Base-by-base conservation (phyloP, 2,888 invertebrate species). In the Lasioglossum marginatum region DNA sequence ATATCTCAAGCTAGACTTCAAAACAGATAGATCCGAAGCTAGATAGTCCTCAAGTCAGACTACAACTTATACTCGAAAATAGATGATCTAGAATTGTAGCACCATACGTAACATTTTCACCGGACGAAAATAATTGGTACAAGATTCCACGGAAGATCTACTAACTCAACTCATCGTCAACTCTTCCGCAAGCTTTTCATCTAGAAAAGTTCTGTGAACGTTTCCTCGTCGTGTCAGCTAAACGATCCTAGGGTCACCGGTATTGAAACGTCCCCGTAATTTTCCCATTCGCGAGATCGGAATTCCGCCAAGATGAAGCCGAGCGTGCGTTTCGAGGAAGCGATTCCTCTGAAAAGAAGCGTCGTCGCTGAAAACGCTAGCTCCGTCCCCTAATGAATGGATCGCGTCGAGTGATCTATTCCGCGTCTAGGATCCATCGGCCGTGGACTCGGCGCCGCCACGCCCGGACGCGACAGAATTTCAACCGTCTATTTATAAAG, bases 401-500 rank as follows among this genome's bases (percentile, higher is more conserved):
- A 82, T 79, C 82, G 76, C 86, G 86, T 66, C 81, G 89, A 87
- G 81, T 80, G 85, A 90, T 90, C 89, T 89, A 88, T 90, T 81
- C 81, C 85, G 77, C 63, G 83, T 75, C 90, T 85, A 88, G 85
- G 86, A 85, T 83, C 82, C 78, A 83, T 83, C 82, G 76, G 57
- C 66, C 82, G 81, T 86, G 76, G 90, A 89, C 89, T 87, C 76
- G 66, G 34, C 66, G 68, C 63, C 86, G 89, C 86, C 87, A 87
- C 87, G 87, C 88, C 86, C 88, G 87, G 70, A 66, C 72, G 79
- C 83, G 87, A 90, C 86, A 85, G 90, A 91, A 91, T 91, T 89
- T 86, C 76, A 86, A 86, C 75, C 78, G 82, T 87, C 89, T 93
- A 90, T 93, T 93, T 93, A 93, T 93, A 93, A 93, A 92, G 91